Base-by-base conservation (phyloP, 2,888 invertebrate species). In the Leistus spinibarbis region DNA sequence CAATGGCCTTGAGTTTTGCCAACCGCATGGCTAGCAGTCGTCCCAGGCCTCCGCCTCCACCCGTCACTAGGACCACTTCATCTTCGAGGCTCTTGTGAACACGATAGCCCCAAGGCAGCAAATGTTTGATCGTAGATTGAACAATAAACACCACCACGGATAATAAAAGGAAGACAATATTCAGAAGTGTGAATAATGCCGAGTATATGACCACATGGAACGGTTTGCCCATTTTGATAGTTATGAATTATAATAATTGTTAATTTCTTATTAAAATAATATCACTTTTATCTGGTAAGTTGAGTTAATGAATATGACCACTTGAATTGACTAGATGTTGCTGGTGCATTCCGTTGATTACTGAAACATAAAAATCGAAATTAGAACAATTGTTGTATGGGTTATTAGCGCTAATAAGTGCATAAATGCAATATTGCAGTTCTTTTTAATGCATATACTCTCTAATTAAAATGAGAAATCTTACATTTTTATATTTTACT, bases 21-120 rank as follows among this genome's bases (percentile, higher is more conserved):
- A 96, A 88, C 79, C 93, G 88, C 79, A 93, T 84, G 1, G 95
- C 92, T 74, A 95, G 86, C 69, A 95, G 88, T 78, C 95, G 89
- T 4, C 96, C 96, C 16, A 96, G 87, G 2, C 96, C 96, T 54
- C 93, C 92, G 53, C 96, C 97, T 17, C 95, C 95, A 0, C 97
- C 97, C 0, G 97, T 97, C 24, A 97, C 91, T 63, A 97, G 88
- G 0, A 94, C 95, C 54, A 95, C 89, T 81, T 95, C 93, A 54
- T 92, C 93, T 77, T 88, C 88, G 76, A 95, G 86, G 78, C 91
- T 90, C 84, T 94, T 94, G 85, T 90, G 89, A 54, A 88, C 89
- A 76, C 86, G 84, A 69, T 92, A 93, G 68, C 89, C 88, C 78
- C 88, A 86, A 5, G 91, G 90, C 78, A 91, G 88, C 77, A 87